A percentile compares a stretch with the other conserved stretches of the same genome.
phyloP scores from a whole-genome alignment of 1,140 invertebrate genomes.

The Homalodisca vitripennis region DNA sequence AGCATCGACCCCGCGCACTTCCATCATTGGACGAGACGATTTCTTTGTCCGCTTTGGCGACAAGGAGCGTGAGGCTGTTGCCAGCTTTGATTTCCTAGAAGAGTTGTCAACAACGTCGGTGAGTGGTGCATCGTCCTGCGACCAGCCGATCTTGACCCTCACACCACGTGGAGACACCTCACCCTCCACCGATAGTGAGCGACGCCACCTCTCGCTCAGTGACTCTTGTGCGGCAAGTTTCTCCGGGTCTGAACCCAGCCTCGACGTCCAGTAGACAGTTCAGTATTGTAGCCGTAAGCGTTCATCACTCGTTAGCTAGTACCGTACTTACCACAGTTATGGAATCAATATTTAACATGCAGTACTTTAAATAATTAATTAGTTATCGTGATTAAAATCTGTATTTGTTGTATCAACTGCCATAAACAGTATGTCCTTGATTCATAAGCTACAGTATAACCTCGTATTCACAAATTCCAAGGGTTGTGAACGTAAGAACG shows the following conservation, averaged over 20 bases:
- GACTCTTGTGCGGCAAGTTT: conserved; percentile 48
- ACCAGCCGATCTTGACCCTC: conserved; percentile 44
- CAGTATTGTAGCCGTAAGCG: background rate
- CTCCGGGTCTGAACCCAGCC: conserved; percentile 43
- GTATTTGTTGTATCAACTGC: background rate
- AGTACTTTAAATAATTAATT: background rate
- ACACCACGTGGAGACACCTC: too few species aligned
- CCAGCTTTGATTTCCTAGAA: conserved; percentile 76
- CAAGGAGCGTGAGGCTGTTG: conserved; percentile 71
- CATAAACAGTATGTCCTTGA: background rate
- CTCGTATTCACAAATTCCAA: too few species aligned
- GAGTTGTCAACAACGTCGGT: conserved; percentile 57
- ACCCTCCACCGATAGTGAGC: too few species aligned
- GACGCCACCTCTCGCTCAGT: conserved; percentile 46
- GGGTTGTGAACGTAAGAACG: too few species aligned
- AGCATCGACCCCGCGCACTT: conserved; percentile 55
- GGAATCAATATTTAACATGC: background rate
- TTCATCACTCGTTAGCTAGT: background rate
- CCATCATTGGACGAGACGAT: conserved; percentile 69
- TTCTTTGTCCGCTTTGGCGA: conserved; percentile 77
- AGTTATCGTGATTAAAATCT: background rate
- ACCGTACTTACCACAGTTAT: background rate
- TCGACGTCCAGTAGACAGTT: conserved; percentile 26
- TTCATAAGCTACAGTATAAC: background rate
- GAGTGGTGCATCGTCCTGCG: conserved; percentile 51